These are phyloP conservation scores for Thymelicus acteon DNA, from an alignment of 2,888 invertebrate species.

Conservation along the genomic window DNA sequence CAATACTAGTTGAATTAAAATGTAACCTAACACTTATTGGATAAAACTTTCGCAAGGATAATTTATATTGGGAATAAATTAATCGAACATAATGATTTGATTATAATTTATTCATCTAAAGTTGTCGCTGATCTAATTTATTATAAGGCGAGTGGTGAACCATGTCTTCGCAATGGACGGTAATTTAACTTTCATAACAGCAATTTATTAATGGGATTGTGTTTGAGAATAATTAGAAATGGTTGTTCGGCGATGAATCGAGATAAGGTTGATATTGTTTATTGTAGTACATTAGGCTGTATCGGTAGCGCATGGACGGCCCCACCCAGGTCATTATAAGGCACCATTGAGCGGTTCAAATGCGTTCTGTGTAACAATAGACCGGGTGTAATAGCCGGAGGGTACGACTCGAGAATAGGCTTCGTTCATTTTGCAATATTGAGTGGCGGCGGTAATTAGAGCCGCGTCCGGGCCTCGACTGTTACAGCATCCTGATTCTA, in stretches of 20 bases:
- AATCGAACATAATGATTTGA: constrained; percentile 45
- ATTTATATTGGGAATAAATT: constrained; percentile 44
- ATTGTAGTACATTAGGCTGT: constrained; percentile 57
- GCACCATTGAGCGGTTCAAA: constrained; percentile 65
- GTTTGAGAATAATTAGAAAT: constrained; percentile 76
- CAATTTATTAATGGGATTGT: constrained; percentile 73
- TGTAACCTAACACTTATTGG: constrained; percentile 17
- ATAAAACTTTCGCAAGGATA: constrained; percentile 40
- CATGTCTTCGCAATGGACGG: constrained; percentile 46
- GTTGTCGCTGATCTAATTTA: constrained; percentile 57
- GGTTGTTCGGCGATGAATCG: constrained; percentile 57
- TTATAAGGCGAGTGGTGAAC: constrained; percentile 47
- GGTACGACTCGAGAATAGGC: constrained; percentile 68
- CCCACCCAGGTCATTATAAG: constrained; percentile 73
- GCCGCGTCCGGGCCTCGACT: constrained; percentile 65
- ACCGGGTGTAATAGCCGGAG: constrained; percentile 67
- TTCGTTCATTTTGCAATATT: constrained; percentile 78
- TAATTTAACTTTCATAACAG: constrained; percentile 76
- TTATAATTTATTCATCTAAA: constrained; percentile 56
- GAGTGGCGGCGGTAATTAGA: constrained; percentile 80
- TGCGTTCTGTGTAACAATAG: constrained; percentile 74
- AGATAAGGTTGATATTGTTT: constrained; percentile 68
- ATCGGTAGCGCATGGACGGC: constrained; percentile 59
- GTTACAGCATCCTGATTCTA: constrained; percentile 82
- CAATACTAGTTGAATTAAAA: constrained; percentile 27